These are phyloP conservation scores for Drosophila melanocephala DNA, from an alignment of 2,888 invertebrate species.

Conservation along the genomic window DNA sequence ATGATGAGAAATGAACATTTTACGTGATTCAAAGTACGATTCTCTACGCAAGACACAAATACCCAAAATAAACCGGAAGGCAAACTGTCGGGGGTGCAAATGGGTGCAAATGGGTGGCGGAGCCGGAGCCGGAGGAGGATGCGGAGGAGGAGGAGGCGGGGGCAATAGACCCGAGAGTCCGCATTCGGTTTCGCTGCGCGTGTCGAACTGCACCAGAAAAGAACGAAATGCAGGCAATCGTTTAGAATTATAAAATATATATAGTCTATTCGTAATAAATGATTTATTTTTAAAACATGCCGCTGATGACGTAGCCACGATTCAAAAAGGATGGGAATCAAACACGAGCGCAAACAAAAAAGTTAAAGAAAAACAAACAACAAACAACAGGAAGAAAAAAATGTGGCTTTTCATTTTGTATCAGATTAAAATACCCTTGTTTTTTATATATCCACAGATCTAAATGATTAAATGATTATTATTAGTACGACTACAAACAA, in stretches of 20 bases:
- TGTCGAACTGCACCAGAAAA: constrained; percentile 38
- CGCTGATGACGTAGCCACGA: constrained; percentile 43
- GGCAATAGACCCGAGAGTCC: constrained; percentile 16
- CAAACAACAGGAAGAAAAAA: constrained; percentile 3
- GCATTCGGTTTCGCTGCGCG: constrained; percentile 43
- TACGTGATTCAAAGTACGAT: constrained; percentile 50
- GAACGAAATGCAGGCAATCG: constrained; percentile 39
- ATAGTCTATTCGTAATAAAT: constrained; percentile 22
- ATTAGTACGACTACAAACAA: neutral
- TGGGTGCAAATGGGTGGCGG: neutral
- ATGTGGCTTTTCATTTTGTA: neutral
- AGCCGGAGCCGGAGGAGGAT: rapidly evolving
- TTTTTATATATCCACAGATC: neutral
- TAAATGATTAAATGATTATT: neutral
- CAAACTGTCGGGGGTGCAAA: neutral
- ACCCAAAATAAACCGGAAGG: constrained; percentile 1
- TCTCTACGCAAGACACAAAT: constrained; percentile 14
- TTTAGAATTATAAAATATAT: constrained; percentile 26
- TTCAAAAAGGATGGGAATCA: constrained; percentile 33
- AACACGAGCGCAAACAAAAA: constrained; percentile 39
- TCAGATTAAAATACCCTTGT: constrained; percentile 12
- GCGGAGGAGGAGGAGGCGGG: neutral
- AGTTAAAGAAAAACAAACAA: constrained; percentile 3
- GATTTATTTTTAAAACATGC: constrained; percentile 69
- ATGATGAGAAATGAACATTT: constrained; percentile 60